Evolutionary conservation across 2,797 vertebrate species (phyloP).

Genomic region (Premnoplex brunnescens): DNA sequence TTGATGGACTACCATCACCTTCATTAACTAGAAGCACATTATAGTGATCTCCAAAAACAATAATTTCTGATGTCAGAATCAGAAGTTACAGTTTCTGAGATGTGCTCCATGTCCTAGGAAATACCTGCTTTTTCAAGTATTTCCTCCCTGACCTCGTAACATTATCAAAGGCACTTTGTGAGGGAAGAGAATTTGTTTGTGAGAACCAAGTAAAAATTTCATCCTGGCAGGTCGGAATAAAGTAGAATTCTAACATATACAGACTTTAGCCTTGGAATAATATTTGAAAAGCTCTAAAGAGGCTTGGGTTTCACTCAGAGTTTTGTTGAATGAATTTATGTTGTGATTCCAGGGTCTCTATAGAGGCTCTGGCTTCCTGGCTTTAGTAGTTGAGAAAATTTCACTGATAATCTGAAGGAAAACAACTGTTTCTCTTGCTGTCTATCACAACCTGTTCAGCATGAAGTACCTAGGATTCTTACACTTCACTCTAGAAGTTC

Average conservation of each 20-base stretch:
- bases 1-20: not conserved
- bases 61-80: not conserved
- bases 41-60: not conserved
- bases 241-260: not conserved
- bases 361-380: not conserved
- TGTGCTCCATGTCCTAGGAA: not conserved
- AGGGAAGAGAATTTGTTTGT: not conserved
- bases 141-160: not conserved
- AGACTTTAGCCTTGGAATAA: not conserved
- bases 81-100: not conserved
- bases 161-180: not conserved
- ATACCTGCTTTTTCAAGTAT: not conserved
- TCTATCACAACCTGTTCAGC: not conserved
- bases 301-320: not conserved
- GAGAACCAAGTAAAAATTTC: not conserved
- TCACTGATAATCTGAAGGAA: not conserved
- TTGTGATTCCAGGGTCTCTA: not conserved
- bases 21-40: not conserved
- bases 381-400: not conserved
- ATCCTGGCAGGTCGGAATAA: not conserved
- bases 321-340: not conserved
- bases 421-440: not conserved
- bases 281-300: constrained; percentile 28
- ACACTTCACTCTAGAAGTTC: not conserved
- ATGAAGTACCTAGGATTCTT: not conserved